Percentiles rank a stretch among this genome's conserved stretches.
phyloP scores from a whole-genome alignment of 2,113 vertebrate species.

The Zosterops pallidus region DNA sequence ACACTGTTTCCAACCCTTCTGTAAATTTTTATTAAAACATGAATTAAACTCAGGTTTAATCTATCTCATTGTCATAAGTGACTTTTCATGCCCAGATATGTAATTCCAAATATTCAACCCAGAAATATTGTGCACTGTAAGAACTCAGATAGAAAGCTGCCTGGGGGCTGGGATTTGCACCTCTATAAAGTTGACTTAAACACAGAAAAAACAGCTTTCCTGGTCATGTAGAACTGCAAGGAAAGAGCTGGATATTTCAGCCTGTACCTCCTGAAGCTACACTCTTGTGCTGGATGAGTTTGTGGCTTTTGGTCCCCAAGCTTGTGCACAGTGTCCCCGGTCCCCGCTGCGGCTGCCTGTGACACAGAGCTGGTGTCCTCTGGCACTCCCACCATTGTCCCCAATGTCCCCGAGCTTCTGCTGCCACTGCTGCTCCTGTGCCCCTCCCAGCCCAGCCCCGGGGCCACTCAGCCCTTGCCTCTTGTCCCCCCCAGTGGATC shows the following conservation, averaged over 20 bases:
- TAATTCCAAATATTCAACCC: neutral
- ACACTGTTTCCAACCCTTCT: neutral
- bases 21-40: neutral
- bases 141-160: neutral
- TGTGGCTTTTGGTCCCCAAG: conserved; percentile 71
- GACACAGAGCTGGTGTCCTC: neutral
- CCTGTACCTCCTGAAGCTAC: conserved; percentile 18
- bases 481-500: conserved; percentile 83
- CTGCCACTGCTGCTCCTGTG: conserved; percentile 43
- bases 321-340: conserved; percentile 63
- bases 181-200: neutral
- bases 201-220: neutral
- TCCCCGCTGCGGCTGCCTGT: conserved; percentile 30
- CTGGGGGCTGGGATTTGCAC: neutral
- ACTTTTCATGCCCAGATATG: neutral
- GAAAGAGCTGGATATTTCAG: conserved; percentile 43
- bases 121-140: neutral
- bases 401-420: conserved; percentile 71
- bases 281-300: conserved; percentile 20
- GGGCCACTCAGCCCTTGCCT: neutral
- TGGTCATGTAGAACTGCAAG: conserved; percentile 56
- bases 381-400: conserved; percentile 48
- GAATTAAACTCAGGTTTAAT: neutral
- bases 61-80: neutral
- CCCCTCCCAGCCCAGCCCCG: neutral